These are phyloP conservation scores for Ceryle rudis DNA, from an alignment of 2,797 vertebrate species.

Conservation along the genomic window DNA sequence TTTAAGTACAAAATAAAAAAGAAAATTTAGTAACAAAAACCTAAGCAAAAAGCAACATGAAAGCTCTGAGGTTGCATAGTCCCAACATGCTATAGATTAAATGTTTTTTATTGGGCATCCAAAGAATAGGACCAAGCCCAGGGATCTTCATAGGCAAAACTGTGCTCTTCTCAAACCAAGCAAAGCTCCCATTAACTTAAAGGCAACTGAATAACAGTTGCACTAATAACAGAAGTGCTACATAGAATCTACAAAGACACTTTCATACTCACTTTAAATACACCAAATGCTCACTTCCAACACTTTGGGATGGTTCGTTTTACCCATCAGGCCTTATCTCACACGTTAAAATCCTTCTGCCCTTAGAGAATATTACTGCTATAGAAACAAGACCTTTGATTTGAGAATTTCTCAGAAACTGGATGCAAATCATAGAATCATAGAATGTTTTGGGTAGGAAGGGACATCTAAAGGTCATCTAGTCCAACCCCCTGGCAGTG, in stretches of 20 bases:
- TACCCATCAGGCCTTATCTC: background rate
- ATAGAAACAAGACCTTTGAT: background rate
- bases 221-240: background rate
- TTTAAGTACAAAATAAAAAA: background rate
- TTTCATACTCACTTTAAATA: background rate
- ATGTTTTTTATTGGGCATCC: background rate
- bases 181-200: background rate
- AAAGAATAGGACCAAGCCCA: background rate
- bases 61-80: background rate
- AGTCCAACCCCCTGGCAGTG: background rate
- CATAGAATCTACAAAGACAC: background rate
- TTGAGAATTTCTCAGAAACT: background rate
- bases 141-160: background rate
- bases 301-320: background rate
- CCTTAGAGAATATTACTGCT: background rate
- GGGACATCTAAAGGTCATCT: background rate
- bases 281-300: background rate
- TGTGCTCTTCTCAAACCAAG: background rate
- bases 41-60: background rate
- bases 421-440: background rate
- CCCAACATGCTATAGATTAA: background rate
- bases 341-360: background rate
- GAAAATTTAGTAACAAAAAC: background rate
- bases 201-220: background rate
- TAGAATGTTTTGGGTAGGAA: background rate